A percentile compares a stretch with the other conserved stretches of the same genome.
Conservation (phyloP, 2,888 invertebrate species). For the Lasioglossum malachurum region DNA sequence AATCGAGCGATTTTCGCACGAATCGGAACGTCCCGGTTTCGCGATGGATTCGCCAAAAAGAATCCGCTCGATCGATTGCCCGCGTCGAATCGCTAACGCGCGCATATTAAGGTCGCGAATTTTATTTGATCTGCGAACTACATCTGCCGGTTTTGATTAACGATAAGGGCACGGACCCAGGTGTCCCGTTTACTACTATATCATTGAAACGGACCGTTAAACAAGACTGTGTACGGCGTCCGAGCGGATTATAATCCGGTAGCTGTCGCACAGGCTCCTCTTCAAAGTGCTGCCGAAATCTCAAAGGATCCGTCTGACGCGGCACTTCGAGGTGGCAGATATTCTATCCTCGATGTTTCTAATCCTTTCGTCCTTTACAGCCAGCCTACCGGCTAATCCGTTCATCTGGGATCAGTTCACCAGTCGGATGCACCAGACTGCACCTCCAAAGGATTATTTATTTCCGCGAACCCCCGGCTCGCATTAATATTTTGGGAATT, state of each 20-base stretch:
- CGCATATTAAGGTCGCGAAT: neutral
- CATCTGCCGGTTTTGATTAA: neutral
- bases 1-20: too few relatives aligned
- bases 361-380: neutral
- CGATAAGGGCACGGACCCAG: neutral
- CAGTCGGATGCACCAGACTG: neutral
- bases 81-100: neutral
- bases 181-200: neutral
- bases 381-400: neutral
- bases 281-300: neutral
- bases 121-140: neutral
- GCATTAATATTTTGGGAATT: neutral
- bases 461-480: neutral
- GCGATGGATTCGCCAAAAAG: neutral
- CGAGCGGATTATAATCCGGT: neutral
- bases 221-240: neutral
- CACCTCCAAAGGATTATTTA: neutral
- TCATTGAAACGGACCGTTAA: neutral
- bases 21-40: neutral
- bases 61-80: neutral
- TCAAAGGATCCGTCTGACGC: neutral
- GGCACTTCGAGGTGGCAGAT: neutral
- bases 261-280: neutral
- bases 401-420: neutral
- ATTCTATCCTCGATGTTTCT: conserved; percentile 3